Conservation (phyloP, 1,140 invertebrate genomes). For the Drosophila equinoxialis region DNA sequence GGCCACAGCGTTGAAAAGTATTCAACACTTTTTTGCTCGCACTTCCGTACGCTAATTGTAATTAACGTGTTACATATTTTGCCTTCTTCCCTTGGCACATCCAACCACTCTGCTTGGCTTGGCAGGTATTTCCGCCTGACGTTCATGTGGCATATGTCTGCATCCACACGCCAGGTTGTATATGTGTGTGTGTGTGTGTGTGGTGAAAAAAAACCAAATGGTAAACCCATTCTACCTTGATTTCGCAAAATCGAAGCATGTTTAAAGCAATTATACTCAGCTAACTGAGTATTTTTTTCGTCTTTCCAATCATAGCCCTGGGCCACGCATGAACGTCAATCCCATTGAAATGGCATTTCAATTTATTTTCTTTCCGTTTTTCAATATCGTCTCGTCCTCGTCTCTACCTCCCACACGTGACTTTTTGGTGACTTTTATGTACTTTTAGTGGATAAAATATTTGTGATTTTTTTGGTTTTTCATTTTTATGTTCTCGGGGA, state of each 20-base stretch:
- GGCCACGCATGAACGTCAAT: constrained; percentile 11
- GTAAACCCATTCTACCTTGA: constrained; percentile 2
- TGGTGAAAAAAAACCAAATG: neutral
- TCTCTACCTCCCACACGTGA: constrained; percentile 1
- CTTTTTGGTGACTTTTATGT: constrained; percentile 36
- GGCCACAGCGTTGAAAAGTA: constrained; percentile 33
- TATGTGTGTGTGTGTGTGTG: neutral
- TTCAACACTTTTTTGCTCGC: constrained; percentile 50
- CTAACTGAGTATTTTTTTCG: neutral
- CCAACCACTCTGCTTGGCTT: neutral
- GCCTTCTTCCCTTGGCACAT: constrained; percentile 9
- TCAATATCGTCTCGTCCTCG: constrained; percentile 1
- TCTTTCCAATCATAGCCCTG: neutral
- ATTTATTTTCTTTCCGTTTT: constrained; percentile 9
- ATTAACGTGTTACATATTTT: constrained; percentile 78
- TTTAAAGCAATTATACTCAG: constrained; percentile 7
- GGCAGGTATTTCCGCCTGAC: constrained; percentile 20
- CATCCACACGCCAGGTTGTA: neutral
- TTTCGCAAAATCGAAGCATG: constrained; percentile 8
- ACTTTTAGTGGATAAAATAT: constrained; percentile 28
- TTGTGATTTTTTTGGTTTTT: constrained; percentile 22
- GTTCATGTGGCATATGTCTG: constrained; percentile 31
- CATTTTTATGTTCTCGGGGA: constrained; percentile 30
- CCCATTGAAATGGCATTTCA: constrained; percentile 38
- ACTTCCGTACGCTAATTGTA: constrained; percentile 77